Conservation (phyloP, 2,797 vertebrate genomes). For the Mormyrops boulengeri region DNA sequence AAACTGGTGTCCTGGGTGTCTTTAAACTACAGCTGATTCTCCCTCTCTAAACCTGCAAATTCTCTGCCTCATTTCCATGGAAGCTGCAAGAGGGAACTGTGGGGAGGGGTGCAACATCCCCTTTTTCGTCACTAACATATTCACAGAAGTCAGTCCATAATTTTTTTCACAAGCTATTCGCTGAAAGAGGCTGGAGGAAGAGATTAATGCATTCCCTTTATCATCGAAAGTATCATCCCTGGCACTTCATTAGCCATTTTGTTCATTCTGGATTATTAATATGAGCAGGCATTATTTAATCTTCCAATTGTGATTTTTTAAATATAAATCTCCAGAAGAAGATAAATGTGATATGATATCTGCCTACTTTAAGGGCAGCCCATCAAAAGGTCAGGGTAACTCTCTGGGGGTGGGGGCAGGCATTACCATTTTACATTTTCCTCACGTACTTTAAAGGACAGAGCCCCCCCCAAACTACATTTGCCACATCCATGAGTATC, state of each 20-base stretch:
- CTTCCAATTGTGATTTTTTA: background rate
- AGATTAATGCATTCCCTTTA: background rate
- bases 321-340: background rate
- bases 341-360: background rate
- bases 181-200: background rate
- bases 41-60: background rate
- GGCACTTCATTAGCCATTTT: background rate
- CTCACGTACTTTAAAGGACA: background rate
- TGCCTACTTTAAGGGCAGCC: background rate
- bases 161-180: background rate
- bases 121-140: constrained; percentile 8
- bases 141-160: background rate
- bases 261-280: constrained; percentile 5
- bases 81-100: background rate
- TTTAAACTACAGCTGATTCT: constrained; percentile 15
- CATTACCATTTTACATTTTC: background rate
- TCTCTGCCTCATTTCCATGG: background rate
- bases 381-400: background rate
- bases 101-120: background rate
- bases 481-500: background rate
- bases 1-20: background rate
- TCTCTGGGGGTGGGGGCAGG: background rate
- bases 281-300: background rate
- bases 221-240: background rate
- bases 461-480: background rate